These are phyloP conservation scores for Tragelaphus strepsiceros DNA, from an alignment of 2,113 vertebrate species.

Conservation along the genomic window DNA sequence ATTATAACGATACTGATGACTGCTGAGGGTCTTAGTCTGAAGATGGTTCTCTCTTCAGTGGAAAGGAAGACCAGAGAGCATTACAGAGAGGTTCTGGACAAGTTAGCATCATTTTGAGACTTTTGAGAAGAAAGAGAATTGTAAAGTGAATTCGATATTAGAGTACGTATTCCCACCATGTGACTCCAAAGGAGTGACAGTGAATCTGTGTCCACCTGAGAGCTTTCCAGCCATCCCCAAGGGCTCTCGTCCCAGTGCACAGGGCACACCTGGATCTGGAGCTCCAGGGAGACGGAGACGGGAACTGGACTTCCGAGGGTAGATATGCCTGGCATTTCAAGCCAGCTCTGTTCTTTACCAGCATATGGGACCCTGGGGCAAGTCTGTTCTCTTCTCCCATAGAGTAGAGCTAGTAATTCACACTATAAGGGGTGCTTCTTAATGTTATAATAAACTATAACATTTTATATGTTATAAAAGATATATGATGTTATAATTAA, in stretches of 20 bases:
- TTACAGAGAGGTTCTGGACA: not conserved
- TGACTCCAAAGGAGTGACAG: not conserved
- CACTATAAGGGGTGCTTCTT: not conserved
- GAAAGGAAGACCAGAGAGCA: not conserved
- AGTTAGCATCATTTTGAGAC: not conserved
- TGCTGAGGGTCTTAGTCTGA: not conserved
- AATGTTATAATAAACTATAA: not conserved
- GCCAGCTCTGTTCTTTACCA: not conserved
- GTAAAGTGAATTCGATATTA: not conserved
- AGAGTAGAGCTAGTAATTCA: not conserved
- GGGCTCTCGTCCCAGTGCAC: not conserved
- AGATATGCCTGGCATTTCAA: not conserved
- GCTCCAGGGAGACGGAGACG: not conserved
- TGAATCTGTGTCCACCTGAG: not conserved
- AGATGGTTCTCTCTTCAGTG: not conserved
- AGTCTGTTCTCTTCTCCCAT: not conserved
- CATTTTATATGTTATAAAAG: not conserved
- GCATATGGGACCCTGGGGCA: not conserved
- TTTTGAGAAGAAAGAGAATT: not conserved
- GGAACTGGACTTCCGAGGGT: not conserved
- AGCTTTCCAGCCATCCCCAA: fast-evolving
- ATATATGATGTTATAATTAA: not conserved
- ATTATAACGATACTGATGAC: not conserved
- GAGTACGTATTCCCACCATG: not conserved
- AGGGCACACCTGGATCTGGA: not conserved